phyloP scores from a whole-genome alignment of 2,113 vertebrate species.

The Oncorhynchus kisutch region DNA sequence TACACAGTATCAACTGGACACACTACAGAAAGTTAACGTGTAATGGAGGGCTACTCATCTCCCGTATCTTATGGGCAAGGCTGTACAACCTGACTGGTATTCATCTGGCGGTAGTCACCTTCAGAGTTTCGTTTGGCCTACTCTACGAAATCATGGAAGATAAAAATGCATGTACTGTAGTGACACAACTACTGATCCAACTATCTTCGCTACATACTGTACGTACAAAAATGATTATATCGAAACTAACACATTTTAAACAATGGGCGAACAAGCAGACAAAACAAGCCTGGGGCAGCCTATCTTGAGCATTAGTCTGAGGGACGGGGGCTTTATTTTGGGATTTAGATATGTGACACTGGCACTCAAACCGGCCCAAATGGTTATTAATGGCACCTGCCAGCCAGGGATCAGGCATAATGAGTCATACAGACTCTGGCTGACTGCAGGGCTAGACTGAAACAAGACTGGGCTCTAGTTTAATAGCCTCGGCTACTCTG shows the following conservation, averaged over 20 bases:
- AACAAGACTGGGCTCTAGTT: neutral
- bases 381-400: constrained; percentile 27
- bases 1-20: too few relatives aligned
- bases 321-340: neutral
- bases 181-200: too few relatives aligned
- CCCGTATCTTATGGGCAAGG: too few relatives aligned
- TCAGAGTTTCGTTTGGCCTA: too few relatives aligned
- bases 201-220: neutral
- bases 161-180: too few relatives aligned
- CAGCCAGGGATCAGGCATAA: constrained; percentile 5
- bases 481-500: neutral
- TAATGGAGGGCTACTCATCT: too few relatives aligned
- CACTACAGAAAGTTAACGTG: too few relatives aligned
- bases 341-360: constrained; percentile 4
- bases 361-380: constrained; percentile 19
- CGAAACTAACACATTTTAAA: neutral
- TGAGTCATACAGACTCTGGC: neutral
- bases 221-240: neutral
- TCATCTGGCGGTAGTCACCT: too few relatives aligned
- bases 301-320: neutral
- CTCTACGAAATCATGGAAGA: too few relatives aligned
- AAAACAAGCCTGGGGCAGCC: neutral
- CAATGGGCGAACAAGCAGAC: neutral
- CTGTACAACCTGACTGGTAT: too few relatives aligned
- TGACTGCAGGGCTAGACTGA: neutral